Base-by-base conservation (phyloP, 2,888 invertebrate species). In the Pyrochroa serraticornis region DNA sequence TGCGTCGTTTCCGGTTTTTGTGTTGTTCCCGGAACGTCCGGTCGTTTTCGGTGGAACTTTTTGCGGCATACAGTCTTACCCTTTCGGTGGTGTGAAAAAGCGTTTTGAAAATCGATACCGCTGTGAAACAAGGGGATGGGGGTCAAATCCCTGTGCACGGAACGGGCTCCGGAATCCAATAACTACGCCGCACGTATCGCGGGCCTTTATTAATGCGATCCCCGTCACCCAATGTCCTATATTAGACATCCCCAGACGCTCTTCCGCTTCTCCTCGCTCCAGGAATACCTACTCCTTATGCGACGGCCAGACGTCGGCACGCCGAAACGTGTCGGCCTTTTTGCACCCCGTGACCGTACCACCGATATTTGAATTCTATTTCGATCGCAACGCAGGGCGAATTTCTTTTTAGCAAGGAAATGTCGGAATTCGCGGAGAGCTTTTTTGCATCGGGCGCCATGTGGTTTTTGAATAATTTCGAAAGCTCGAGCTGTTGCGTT, bases 151-250 rank as follows among this genome's bases (percentile, higher is more conserved):
- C 64, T 55, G 61, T 57, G 61, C 53, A 56, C 48, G 57, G 58
- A 64, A 60, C 62, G 53, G 22, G 55, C 61, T 65, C 63, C 62
- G 65, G 70, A 71, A 71, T 71, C 67, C 69, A 71, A 71, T 71
- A 70, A 69, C 68, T 65, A 64, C 66, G 67, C 64, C 65, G 67
- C 69, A 71, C 70, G 71, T 71, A 70, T 70, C 71, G 64, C 68
- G 62, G 60, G 60, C 64, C 69, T 68, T 71, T 71, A 71, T 71
- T 71, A 71, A 71, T 71, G 69, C 69, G 69, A 70, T 70, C 68
- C 65, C 67, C 66, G 70, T 69, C 68, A 67, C 65, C 68, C 68
- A 63, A 66, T 68, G 70, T 68, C 68, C 68, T 67, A 70, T 71
- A 71, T 71, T 70, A 69, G 70, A 70, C 69, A 62, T 63, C 66